phyloP scores from a whole-genome alignment of 2,113 vertebrate species.

The Penelope pileata region DNA sequence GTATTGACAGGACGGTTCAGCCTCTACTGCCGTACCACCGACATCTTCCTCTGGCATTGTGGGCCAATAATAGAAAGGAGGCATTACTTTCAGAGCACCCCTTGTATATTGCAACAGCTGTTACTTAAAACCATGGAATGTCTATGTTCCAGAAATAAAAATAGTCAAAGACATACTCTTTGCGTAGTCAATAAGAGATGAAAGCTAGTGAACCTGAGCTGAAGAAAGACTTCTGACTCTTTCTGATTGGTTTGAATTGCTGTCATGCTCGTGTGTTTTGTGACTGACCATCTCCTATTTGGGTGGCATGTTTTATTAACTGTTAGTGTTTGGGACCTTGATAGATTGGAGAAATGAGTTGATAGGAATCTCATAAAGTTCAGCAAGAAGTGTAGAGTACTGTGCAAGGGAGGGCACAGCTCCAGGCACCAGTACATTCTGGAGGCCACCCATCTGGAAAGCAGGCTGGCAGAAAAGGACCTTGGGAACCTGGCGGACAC shows the following conservation, averaged over 20 bases:
- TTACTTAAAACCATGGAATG: not conserved
- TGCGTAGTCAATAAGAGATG: not conserved
- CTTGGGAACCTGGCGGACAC: too few species aligned
- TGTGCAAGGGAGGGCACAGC: not conserved
- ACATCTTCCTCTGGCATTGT: too few species aligned
- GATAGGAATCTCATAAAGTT: not conserved
- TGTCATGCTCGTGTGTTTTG: not conserved
- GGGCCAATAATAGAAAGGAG: too few species aligned
- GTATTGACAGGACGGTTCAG: too few species aligned
- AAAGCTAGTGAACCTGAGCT: not conserved
- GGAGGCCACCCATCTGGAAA: not conserved
- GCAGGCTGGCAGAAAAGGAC: not conserved
- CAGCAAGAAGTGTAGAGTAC: not conserved
- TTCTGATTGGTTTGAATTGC: not conserved
- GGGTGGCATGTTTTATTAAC: not conserved
- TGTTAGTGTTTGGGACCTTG: not conserved
- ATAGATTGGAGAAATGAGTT: not conserved
- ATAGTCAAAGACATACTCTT: not conserved
- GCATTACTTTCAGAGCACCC: too few species aligned
- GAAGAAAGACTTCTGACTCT: not conserved
- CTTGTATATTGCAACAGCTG: not conserved
- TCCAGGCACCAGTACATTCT: not conserved
- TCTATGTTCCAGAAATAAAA: not conserved
- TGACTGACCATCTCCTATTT: rapidly evolving
- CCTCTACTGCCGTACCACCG: too few species aligned